phyloP scores from a whole-genome alignment of 2,888 invertebrate species.

The Rhaphigaster nebulosa region DNA sequence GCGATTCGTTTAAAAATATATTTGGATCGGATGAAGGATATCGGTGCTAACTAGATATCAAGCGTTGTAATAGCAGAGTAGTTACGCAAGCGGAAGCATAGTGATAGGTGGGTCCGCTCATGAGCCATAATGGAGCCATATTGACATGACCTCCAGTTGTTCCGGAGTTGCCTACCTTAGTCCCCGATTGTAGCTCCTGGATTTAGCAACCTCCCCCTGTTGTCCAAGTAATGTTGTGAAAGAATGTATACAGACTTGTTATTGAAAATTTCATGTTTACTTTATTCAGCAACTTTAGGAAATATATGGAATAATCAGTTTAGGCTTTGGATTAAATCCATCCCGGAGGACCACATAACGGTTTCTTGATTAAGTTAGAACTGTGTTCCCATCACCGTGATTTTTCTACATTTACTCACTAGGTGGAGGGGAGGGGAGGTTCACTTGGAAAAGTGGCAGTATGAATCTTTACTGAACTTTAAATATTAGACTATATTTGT shows the following conservation, averaged over 20 bases:
- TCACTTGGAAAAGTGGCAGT: no score
- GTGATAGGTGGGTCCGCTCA: conserved; percentile 56
- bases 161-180: conserved; percentile 64
- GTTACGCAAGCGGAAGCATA: conserved; percentile 51
- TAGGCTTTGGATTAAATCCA: background rate
- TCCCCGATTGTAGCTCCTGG: background rate
- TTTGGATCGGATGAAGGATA: background rate
- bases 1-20: background rate
- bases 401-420: no score
- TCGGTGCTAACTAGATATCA: background rate
- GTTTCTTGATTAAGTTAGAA: background rate
- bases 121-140: conserved; percentile 62
- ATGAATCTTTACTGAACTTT: no score
- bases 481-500: no score
- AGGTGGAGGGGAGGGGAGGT: no score
- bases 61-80: background rate
- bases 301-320: no score
- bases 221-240: background rate
- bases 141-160: conserved; percentile 66
- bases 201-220: background rate
- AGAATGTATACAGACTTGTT: background rate
- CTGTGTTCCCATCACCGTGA: no score
- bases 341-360: background rate
- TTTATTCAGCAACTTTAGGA: background rate
- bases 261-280: background rate